A percentile compares a stretch with the other conserved stretches of the same genome.
These are phyloP conservation scores for Zaprionus lineosus DNA, from an alignment of 2,888 invertebrate species.

Conservation along the genomic window DNA sequence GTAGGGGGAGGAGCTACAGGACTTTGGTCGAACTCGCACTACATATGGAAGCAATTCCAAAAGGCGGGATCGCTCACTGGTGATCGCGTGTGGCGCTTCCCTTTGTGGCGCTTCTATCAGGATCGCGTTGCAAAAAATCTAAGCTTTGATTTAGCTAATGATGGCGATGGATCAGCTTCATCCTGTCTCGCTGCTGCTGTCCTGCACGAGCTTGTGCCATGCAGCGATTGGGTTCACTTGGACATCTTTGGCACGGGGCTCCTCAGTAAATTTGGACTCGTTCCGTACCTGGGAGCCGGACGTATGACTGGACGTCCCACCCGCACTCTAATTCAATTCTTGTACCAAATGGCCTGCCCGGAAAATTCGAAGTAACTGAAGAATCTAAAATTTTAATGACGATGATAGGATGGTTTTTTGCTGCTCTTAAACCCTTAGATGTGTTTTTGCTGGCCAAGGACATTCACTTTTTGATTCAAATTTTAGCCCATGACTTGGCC, in stretches of 20 bases:
- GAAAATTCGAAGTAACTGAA: slow-evolving; percentile 62
- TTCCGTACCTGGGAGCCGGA: slow-evolving; percentile 85
- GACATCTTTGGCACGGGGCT: slow-evolving; percentile 88
- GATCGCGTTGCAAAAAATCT: slow-evolving; percentile 58
- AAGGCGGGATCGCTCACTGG: slow-evolving; percentile 84
- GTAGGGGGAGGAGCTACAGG: slow-evolving; percentile 84
- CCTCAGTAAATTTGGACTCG: slow-evolving; percentile 84
- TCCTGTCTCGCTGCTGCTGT: slow-evolving; percentile 88
- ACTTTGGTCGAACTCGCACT: slow-evolving; percentile 84
- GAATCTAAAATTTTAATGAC: too few relatives aligned
- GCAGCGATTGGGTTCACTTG: slow-evolving; percentile 87
- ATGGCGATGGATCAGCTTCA: slow-evolving; percentile 84
- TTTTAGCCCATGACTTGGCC: too few relatives aligned
- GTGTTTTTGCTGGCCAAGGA: too few relatives aligned
- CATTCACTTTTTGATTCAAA: too few relatives aligned
- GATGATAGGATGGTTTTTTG: too few relatives aligned
- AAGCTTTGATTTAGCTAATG: slow-evolving; percentile 80
- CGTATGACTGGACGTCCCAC: too few relatives aligned
- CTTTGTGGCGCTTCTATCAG: slow-evolving; percentile 82
- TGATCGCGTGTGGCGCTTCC: slow-evolving; percentile 86
- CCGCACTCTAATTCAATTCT: slow-evolving; percentile 84
- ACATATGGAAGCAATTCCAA: too few relatives aligned
- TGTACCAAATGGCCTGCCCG: slow-evolving; percentile 80
- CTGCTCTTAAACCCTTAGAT: too few relatives aligned
- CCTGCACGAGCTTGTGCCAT: slow-evolving; percentile 85